A percentile compares a stretch with the other conserved stretches of the same genome.
Evolutionary conservation across 2,888 invertebrate species (phyloP).

Genomic region (Epiblema foenella): DNA sequence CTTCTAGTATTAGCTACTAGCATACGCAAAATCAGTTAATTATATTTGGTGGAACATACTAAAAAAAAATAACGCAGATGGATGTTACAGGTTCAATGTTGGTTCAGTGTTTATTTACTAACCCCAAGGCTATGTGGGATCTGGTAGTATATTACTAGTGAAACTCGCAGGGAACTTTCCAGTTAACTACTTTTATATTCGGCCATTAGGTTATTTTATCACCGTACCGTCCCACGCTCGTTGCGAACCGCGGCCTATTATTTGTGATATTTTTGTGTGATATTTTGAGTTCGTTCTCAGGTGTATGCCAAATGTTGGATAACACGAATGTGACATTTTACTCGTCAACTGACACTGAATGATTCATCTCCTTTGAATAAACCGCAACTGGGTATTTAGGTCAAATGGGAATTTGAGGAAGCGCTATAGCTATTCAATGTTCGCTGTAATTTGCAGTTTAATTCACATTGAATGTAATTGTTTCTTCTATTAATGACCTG

Average conservation of each 20-base stretch:
- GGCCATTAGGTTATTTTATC: slow-evolving; percentile 53
- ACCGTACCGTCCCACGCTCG: slow-evolving; percentile 59
- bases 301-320: slow-evolving; percentile 59
- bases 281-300: slow-evolving; percentile 49
- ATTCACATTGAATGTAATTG: slow-evolving; percentile 23
- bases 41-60: too few species aligned
- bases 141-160: slow-evolving; percentile 36
- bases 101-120: not conserved
- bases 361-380: slow-evolving; percentile 50
- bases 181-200: slow-evolving; percentile 54
- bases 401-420: slow-evolving; percentile 28
- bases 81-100: too few species aligned
- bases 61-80: too few species aligned
- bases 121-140: slow-evolving; percentile 30
- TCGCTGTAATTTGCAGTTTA: slow-evolving; percentile 11
- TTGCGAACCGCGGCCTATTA: slow-evolving; percentile 59
- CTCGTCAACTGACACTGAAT: slow-evolving; percentile 45
- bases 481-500: slow-evolving; percentile 14
- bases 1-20: too few species aligned
- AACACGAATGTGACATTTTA: slow-evolving; percentile 52
- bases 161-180: slow-evolving; percentile 24
- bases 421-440: slow-evolving; percentile 13
- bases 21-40: too few species aligned
- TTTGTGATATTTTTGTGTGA: slow-evolving; percentile 39
- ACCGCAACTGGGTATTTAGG: slow-evolving; percentile 35